Evolutionary conservation across 2,113 vertebrate genomes (phyloP).

Genomic region (Pollimyrus isidori): DNA sequence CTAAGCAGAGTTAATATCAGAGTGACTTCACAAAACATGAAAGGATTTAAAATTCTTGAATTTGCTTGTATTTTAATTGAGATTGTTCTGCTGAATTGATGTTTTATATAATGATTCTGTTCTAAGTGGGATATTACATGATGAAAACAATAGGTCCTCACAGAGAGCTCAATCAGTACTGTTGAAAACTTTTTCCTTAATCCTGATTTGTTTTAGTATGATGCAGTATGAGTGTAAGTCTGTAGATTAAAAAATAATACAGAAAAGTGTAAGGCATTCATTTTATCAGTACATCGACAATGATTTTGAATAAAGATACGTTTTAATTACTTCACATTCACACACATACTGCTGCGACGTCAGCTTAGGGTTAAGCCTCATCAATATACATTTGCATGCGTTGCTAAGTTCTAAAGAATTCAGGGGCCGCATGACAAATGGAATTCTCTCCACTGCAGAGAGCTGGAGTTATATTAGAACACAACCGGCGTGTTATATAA

Average conservation of each 20-base stretch:
- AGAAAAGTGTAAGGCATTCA: background rate
- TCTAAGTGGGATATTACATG: background rate
- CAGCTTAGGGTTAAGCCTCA: background rate
- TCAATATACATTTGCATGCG: background rate
- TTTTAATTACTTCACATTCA: background rate
- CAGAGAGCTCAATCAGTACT: background rate
- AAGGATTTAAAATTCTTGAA: background rate
- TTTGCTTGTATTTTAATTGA: background rate
- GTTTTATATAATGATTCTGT: background rate
- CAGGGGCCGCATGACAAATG: background rate
- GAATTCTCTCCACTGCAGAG: background rate
- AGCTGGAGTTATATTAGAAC: background rate
- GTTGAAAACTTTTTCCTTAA: background rate
- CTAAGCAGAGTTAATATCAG: background rate
- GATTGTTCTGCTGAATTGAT: background rate
- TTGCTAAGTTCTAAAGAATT: background rate
- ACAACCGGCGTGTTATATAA: background rate
- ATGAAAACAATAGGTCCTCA: background rate
- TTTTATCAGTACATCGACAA: background rate
- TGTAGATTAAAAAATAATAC: background rate
- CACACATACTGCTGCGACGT: background rate
- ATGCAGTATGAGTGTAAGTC: background rate
- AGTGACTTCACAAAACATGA: background rate
- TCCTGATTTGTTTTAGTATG: background rate
- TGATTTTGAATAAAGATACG: background rate